Conservation (phyloP, 1,140 invertebrate genomes). For the Phocides pigmalion region DNA sequence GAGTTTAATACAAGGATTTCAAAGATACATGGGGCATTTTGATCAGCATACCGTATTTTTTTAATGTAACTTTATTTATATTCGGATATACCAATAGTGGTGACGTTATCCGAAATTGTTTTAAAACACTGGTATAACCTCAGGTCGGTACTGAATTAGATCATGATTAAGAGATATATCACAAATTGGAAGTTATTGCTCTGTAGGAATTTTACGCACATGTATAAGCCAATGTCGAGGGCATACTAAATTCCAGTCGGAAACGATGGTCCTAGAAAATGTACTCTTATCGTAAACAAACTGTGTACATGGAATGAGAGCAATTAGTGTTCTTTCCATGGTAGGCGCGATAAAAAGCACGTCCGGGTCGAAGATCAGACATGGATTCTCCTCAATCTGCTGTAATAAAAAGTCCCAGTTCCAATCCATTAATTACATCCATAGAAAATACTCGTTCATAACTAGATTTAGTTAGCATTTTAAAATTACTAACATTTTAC, state of each 20-base stretch:
- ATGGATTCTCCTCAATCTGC: constrained; percentile 65
- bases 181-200: no score
- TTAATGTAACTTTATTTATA: no score
- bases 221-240: constrained; percentile 84
- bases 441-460: not conserved
- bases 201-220: constrained; percentile 47
- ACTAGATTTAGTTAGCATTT: no score
- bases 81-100: no score
- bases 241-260: constrained; percentile 91
- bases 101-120: no score
- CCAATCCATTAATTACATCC: not conserved
- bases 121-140: no score
- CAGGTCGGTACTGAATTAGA: no score
- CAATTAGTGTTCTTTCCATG: constrained; percentile 65
- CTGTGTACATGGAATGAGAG: constrained; percentile 78
- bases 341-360: constrained; percentile 53
- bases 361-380: constrained; percentile 73
- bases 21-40: no score
- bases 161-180: no score
- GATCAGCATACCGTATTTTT: no score
- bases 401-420: constrained; percentile 34
- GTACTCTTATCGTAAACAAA: constrained; percentile 85
- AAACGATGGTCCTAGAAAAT: constrained; percentile 88
- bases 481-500: no score
- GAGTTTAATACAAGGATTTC: no score